Percentiles rank a stretch among this genome's conserved stretches.
Conservation (phyloP, 2,113 vertebrate genomes). For the Ochotona curzoniae region DNA sequence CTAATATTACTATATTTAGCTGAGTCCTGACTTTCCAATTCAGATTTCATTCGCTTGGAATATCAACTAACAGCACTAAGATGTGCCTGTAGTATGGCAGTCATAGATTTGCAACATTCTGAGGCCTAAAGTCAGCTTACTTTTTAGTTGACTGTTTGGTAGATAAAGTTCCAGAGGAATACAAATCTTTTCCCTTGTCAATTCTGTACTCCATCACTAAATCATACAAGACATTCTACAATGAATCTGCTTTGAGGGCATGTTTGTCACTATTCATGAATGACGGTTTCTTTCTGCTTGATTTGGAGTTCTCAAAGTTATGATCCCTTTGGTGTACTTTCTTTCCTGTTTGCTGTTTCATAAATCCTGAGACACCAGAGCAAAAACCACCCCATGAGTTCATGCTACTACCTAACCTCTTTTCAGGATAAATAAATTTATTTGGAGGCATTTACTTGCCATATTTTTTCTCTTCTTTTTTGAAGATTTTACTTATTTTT, state of each 20-base stretch:
- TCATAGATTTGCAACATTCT: background rate
- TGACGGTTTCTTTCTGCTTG: background rate
- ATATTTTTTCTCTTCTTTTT: background rate
- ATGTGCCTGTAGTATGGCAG: background rate
- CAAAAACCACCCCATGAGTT: background rate
- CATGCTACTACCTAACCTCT: background rate
- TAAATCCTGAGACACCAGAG: background rate
- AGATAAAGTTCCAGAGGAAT: background rate
- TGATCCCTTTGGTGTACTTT: background rate
- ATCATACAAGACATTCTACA: background rate
- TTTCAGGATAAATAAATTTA: slow-evolving; percentile 18
- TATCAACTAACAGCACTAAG: background rate
- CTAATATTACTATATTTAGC: background rate
- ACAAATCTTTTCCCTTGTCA: background rate
- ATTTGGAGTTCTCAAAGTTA: background rate
- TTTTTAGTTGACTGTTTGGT: background rate
- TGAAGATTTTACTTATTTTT: too few relatives aligned
- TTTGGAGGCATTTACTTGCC: background rate
- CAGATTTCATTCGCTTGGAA: background rate
- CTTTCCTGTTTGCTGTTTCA: background rate
- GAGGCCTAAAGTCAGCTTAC: background rate
- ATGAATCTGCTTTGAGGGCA: background rate
- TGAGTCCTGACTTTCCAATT: background rate
- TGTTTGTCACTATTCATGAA: background rate
- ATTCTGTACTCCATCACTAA: background rate